phyloP scores from a whole-genome alignment of 2,797 vertebrate species.

The Hozukius guyotensis region DNA sequence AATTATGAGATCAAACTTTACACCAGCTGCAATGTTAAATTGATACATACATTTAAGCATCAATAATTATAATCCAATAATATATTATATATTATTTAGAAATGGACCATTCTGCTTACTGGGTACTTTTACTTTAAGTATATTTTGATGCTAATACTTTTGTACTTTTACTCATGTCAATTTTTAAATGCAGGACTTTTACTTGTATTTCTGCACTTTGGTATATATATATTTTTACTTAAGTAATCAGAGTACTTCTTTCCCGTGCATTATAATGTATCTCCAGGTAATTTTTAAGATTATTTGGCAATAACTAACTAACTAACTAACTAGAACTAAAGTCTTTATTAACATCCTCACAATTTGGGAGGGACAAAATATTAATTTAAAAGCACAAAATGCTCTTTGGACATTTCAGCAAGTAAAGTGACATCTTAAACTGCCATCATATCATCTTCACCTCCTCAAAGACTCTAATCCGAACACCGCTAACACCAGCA shows the following conservation, averaged over 20 bases:
- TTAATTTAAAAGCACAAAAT: not conserved
- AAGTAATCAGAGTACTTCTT: not conserved
- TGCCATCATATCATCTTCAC: slow-evolving; percentile 8
- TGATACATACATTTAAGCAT: not conserved
- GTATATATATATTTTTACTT: not conserved
- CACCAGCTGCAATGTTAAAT: not conserved
- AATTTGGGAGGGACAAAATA: not conserved
- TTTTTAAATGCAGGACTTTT: not conserved
- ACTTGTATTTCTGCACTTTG: not conserved
- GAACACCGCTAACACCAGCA: slow-evolving; percentile 3
- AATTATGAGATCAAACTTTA: not conserved
- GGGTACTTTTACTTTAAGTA: not conserved
- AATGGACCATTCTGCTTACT: not conserved
- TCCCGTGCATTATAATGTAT: not conserved
- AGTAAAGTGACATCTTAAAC: not conserved
- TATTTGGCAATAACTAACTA: not conserved
- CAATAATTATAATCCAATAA: not conserved
- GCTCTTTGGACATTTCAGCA: not conserved
- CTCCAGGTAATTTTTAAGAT: not conserved
- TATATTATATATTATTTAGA: not conserved
- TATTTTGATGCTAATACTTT: not conserved
- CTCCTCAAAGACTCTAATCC: slow-evolving; percentile 11
- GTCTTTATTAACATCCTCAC: not conserved
- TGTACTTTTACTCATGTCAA: not conserved
- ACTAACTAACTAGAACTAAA: not conserved